A percentile compares a stretch with the other conserved stretches of the same genome.
phyloP scores from a whole-genome alignment of 2,113 vertebrate genomes.

The rabbit (Oryctolagus cuniculus) region mOryCun1.1 NC_091439.1:12425501-12426000 shows the following conservation, averaged over 20 bases:
- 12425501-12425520: neutral
- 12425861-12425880: neutral
- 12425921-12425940: neutral
- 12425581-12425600: neutral
- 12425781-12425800: neutral
- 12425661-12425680: neutral
- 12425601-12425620: neutral
- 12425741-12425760: fast-evolving
- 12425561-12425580: neutral
- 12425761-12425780: neutral
- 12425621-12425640: fast-evolving
- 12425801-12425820: fast-evolving
- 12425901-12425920: neutral
- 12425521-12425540: neutral
- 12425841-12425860: neutral
- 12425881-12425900: neutral
- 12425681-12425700: neutral
- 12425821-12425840: too few species aligned
- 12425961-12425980: neutral
- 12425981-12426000: constrained; percentile 53
- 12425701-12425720: neutral
- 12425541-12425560: neutral
- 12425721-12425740: too few species aligned
- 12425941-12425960: constrained; percentile 21
- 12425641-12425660: neutral